A percentile compares a stretch with the other conserved stretches of the same genome.
These are phyloP conservation scores for Phaonia tiefii DNA, from an alignment of 2,888 invertebrate species.

Conservation along the genomic window DNA sequence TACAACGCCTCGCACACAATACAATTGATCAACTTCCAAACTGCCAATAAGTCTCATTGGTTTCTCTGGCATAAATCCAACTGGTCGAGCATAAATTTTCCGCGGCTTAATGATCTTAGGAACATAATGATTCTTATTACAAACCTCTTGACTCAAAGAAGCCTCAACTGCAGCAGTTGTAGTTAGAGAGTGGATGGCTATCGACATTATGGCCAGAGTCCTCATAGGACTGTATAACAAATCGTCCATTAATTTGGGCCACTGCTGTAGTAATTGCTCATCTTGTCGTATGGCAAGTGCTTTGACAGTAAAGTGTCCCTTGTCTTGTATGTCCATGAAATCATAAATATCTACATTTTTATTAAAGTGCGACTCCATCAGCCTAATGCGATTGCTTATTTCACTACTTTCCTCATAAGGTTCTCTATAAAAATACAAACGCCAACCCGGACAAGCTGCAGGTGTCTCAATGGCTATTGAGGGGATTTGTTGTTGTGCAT, in stretches of 20 bases:
- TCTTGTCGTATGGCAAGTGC: slow-evolving; percentile 83
- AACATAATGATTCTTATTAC: slow-evolving; percentile 67
- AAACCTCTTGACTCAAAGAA: slow-evolving; percentile 36
- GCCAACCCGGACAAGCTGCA: slow-evolving; percentile 86
- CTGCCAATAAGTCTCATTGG: slow-evolving; percentile 76
- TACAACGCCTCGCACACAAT: slow-evolving; percentile 92
- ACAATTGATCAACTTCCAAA: slow-evolving; percentile 85
- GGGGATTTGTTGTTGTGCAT: slow-evolving; percentile 70
- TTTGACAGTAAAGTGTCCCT: slow-evolving; percentile 80
- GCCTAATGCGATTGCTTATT: slow-evolving; percentile 81
- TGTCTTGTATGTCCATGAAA: slow-evolving; percentile 67
- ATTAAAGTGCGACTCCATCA: slow-evolving; percentile 82
- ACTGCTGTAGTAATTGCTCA: slow-evolving; percentile 82
- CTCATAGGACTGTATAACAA: slow-evolving; percentile 85
- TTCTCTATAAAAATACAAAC: slow-evolving; percentile 88
- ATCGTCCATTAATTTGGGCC: slow-evolving; percentile 85
- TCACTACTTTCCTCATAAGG: slow-evolving; percentile 81
- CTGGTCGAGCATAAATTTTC: slow-evolving; percentile 82
- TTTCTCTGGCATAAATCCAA: slow-evolving; percentile 85
- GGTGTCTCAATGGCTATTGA: slow-evolving; percentile 72
- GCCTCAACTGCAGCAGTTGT: slow-evolving; percentile 56
- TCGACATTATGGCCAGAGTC: slow-evolving; percentile 86
- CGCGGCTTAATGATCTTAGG: slow-evolving; percentile 67
- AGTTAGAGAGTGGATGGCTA: slow-evolving; percentile 83
- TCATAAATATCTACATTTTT: slow-evolving; percentile 71